Percentiles rank a stretch among this genome's conserved stretches.
These are phyloP conservation scores for Monopterus albus DNA, from an alignment of 2,113 vertebrate genomes.

Conservation along the genomic window DNA sequence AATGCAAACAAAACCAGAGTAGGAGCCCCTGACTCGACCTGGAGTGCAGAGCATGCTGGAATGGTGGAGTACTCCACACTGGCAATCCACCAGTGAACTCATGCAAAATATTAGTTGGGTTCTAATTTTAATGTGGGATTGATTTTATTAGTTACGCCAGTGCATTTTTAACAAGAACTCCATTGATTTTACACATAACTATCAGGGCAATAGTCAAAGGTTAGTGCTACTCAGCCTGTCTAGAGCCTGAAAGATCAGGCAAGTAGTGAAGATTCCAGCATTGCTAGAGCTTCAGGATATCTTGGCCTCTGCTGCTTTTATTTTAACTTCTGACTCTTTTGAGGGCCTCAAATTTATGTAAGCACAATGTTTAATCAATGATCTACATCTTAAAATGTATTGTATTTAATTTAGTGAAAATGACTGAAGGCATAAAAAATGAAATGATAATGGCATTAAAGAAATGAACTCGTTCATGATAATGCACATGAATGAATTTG, in stretches of 20 bases:
- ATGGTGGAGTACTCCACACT: conserved; percentile 79
- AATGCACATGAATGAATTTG: neutral
- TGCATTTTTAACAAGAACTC: neutral
- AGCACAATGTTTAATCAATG: neutral
- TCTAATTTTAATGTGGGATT: neutral
- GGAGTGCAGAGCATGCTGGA: conserved; percentile 27
- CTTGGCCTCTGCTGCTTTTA: neutral
- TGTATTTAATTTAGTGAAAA: neutral
- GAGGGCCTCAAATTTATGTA: neutral
- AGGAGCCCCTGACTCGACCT: neutral
- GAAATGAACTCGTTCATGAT: neutral
- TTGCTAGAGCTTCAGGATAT: too few relatives aligned
- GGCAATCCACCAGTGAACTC: conserved; percentile 42
- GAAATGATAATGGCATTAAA: conserved; percentile 1
- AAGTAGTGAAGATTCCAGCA: too few relatives aligned
- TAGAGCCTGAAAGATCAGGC: neutral
- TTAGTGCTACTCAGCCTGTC: neutral
- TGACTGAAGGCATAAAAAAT: neutral
- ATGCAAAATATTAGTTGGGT: neutral
- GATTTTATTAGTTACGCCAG: rapidly evolving
- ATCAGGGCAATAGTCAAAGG: neutral
- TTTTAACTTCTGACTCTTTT: neutral
- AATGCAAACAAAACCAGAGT: conserved; percentile 65
- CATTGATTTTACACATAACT: neutral
- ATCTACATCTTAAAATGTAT: neutral